Evolutionary conservation across 2,113 vertebrate species (phyloP).

Genomic region (Falcunculus frontatus): DNA sequence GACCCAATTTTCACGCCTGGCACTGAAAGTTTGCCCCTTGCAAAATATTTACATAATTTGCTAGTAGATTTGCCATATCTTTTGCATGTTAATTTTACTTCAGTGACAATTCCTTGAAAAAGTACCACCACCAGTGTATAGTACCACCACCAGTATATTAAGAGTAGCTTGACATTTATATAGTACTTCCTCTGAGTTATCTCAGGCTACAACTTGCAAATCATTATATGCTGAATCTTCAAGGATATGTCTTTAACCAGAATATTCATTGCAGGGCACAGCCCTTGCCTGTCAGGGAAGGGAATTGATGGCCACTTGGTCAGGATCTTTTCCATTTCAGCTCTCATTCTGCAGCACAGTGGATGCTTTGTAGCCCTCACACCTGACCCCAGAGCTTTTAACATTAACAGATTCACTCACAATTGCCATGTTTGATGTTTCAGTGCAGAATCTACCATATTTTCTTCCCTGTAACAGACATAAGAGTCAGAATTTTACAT

Average conservation of each 20-base stretch:
- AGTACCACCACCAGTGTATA: not conserved
- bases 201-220: conserved; percentile 40
- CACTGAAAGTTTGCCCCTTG: conserved; percentile 68
- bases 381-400: conserved; percentile 4
- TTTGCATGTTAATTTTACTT: conserved; percentile 64
- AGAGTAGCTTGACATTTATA: conserved; percentile 46
- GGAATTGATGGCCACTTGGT: not conserved
- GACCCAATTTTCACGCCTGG: conserved; percentile 68
- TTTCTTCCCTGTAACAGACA: not conserved
- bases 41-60: conserved; percentile 72
- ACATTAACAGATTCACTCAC: not conserved
- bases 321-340: not conserved
- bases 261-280: not conserved
- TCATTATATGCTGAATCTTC: not conserved
- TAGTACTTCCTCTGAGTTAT: conserved; percentile 45
- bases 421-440: not conserved
- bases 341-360: not conserved
- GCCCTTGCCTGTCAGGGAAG: not conserved
- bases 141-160: conserved; percentile 14
- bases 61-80: conserved; percentile 60
- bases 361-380: not conserved
- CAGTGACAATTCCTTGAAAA: conserved; percentile 52
- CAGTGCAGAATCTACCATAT: not conserved
- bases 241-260: not conserved
- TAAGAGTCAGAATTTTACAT: conserved; percentile 2